Evolutionary conservation across 2,113 vertebrate genomes (phyloP).

Genomic region (Nothoprocta perdicaria): DNA sequence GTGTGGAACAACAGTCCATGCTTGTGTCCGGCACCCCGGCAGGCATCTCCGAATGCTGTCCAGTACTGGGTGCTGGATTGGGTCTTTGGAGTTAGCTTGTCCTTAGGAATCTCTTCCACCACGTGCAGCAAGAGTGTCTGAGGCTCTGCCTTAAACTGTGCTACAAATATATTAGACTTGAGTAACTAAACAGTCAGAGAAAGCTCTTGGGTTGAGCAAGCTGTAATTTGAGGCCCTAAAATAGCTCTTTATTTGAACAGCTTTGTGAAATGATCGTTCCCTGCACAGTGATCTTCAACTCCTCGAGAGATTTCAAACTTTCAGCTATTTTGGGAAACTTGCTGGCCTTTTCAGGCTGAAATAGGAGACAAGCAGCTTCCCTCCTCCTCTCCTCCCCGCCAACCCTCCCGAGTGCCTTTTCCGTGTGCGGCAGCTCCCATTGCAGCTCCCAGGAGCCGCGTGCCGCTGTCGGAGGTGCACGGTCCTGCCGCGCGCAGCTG

Average conservation of each 20-base stretch:
- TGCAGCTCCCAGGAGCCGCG: too few relatives aligned
- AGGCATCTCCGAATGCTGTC: not conserved
- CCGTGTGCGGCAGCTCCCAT: not conserved
- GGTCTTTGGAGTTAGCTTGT: not conserved
- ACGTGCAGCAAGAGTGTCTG: not conserved
- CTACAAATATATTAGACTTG: not conserved
- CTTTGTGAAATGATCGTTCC: not conserved
- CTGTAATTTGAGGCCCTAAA: not conserved
- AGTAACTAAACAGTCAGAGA: not conserved
- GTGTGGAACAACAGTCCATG: not conserved
- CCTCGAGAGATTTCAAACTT: not conserved
- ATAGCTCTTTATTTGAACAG: not conserved
- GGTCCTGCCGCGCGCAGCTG: too few relatives aligned
- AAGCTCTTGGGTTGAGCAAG: not conserved
- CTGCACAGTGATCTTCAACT: not conserved
- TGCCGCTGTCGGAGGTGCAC: too few relatives aligned
- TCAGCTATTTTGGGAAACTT: rapidly evolving
- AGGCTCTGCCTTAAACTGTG: not conserved
- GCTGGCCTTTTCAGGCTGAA: not conserved
- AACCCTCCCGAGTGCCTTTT: rapidly evolving
- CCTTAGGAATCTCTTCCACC: not conserved
- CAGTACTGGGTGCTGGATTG: not conserved
- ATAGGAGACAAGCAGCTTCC: not conserved
- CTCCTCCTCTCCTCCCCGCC: not conserved
- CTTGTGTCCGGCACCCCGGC: not conserved